Evolutionary conservation across 2,888 invertebrate species (phyloP), one percentile per base, ranked within the genome.

Genomic region (Chydorus sphaericus): DNA sequence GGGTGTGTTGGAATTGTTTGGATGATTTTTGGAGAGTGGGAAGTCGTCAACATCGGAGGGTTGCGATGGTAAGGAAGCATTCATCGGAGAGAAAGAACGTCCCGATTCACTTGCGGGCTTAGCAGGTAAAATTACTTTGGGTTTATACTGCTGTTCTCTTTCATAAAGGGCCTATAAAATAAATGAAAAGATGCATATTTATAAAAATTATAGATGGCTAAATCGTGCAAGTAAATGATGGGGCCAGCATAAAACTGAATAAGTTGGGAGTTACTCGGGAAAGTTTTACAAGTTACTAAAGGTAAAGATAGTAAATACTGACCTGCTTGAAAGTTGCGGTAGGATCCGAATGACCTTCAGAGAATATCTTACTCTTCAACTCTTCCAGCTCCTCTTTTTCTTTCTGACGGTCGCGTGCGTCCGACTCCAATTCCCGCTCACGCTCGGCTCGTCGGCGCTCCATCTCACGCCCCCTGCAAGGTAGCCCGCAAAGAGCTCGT

Each of bases 361-460:
- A 69, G 60, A 69, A 63, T 52, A 91, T 79, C 68, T 84, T 82
- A 59, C 77, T 77, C 64, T 82, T 80, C 56, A 97, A 76, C 68
- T 89, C 86, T 62, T 84, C 85, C 60, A 94, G 76, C 73, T 94
- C 92, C 64, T 83, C 84, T 65, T 81, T 82, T 71, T 98, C 97
- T 65, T 82, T 84, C 65, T 82, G 81, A 16, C 94, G 76, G 73
- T 98, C 97, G 64, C 88, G 80, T 49, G 81, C 83, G 71, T 98
- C 98, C 7, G 79, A 76, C 69, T 93, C 92, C 5, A 92, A 87
- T 72, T 98, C 98, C 62, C 89, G 82, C 61, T 94, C 90, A 61
- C 96, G 78, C 67, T 92, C 92, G 33, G 86, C 85, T 57, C 94
- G 75, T n/a, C 96, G 79, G 59, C 89, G 80, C 68, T 87, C 85